These are phyloP conservation scores for Hylaeus anthracinus DNA, from an alignment of 1,140 invertebrate genomes.

Conservation along the genomic window DNA sequence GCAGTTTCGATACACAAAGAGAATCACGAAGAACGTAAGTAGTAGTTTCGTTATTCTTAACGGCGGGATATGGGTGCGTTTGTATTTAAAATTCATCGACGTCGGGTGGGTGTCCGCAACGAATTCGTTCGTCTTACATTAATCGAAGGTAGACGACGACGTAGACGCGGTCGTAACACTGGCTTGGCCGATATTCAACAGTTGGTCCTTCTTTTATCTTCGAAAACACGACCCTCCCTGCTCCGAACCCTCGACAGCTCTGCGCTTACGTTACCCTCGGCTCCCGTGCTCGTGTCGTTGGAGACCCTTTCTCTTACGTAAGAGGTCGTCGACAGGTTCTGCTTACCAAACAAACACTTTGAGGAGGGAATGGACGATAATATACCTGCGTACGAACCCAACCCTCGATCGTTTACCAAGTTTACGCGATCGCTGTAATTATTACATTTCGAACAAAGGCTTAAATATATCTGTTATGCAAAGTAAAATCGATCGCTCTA, in stretches of 20 bases:
- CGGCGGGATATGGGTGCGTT: too few species aligned
- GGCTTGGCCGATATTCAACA: conserved; percentile 78
- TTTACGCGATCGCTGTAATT: too few species aligned
- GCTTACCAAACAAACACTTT: not conserved
- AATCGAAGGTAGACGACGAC: not conserved
- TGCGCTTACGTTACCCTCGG: conserved; percentile 64
- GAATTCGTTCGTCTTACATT: not conserved
- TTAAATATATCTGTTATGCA: too few species aligned
- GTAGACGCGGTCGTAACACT: not conserved
- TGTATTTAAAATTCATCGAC: not conserved
- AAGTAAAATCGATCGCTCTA: too few species aligned
- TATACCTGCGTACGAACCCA: too few species aligned
- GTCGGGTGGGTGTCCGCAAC: too few species aligned
- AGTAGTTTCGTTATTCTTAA: not conserved
- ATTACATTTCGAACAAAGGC: too few species aligned
- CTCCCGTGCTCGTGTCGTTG: conserved; percentile 53
- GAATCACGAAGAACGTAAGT: conserved; percentile 30
- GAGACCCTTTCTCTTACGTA: conserved; percentile 2
- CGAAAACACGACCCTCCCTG: conserved; percentile 68
- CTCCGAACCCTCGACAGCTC: conserved; percentile 66
- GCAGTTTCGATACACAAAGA: too few species aligned
- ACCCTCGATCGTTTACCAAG: too few species aligned
- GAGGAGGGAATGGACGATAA: too few species aligned
- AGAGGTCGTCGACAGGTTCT: conserved; percentile 6
- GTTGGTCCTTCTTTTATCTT: conserved; percentile 81